Percentiles rank a stretch among this genome's conserved stretches.
Evolutionary conservation across 2,797 vertebrate species (phyloP).

Genomic region (Odontamblyopus lacepedii): DNA sequence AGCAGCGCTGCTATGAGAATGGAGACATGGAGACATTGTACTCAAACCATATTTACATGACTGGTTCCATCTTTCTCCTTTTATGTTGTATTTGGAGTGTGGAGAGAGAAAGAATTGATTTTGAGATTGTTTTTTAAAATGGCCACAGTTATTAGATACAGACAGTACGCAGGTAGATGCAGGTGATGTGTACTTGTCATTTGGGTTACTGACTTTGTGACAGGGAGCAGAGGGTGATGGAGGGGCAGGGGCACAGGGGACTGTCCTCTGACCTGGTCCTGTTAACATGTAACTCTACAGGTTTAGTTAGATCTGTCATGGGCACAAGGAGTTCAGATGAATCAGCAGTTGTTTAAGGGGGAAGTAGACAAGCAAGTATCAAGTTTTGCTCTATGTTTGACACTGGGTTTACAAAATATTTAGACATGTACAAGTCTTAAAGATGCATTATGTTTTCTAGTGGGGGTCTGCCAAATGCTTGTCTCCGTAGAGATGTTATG

Average conservation of each 20-base stretch:
- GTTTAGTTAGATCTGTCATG: conserved; percentile 2
- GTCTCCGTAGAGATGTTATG: too few relatives aligned
- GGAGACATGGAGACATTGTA: conserved; percentile 1
- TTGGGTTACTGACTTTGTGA: conserved; percentile 15
- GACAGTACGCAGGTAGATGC: conserved; percentile 3
- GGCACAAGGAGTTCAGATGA: neutral
- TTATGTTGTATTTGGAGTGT: neutral
- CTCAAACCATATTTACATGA: conserved; percentile 17
- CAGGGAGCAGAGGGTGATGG: conserved; percentile 1
- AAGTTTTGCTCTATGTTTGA: too few relatives aligned
- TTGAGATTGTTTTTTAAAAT: neutral
- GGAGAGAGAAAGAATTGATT: conserved; percentile 1
- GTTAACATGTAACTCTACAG: neutral
- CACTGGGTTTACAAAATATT: too few relatives aligned
- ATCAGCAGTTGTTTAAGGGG: neutral
- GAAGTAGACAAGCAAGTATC: too few relatives aligned
- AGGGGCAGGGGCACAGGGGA: conserved; percentile 4
- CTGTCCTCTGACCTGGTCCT: neutral
- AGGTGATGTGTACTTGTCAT: conserved; percentile 7
- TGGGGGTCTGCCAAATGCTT: too few relatives aligned
- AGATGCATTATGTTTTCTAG: too few relatives aligned
- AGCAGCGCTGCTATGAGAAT: conserved; percentile 2
- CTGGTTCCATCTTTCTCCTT: neutral
- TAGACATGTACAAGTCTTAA: too few relatives aligned
- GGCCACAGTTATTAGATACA: neutral